phyloP scores from a whole-genome alignment of 2,888 invertebrate genomes.

The Muschampia plurimacula region DNA sequence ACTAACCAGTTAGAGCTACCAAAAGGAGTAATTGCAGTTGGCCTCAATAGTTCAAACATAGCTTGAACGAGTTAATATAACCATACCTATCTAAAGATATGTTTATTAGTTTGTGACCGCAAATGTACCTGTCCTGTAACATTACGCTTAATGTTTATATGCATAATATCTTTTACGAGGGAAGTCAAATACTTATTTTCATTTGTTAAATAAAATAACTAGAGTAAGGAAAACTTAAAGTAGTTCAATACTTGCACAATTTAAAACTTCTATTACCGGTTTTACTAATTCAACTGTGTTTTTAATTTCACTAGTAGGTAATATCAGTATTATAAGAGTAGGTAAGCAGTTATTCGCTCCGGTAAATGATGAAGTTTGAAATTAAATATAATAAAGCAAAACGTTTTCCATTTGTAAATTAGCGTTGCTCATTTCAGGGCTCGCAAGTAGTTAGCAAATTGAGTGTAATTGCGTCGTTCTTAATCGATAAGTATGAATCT shows the following conservation, averaged over 20 bases:
- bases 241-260: constrained; percentile 15
- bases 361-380: constrained; percentile 24
- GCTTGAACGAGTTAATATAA: constrained; percentile 13
- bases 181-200: too few relatives aligned
- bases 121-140: background rate
- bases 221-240: background rate
- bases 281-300: constrained; percentile 23
- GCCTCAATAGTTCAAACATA: constrained; percentile 31
- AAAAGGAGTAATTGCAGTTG: constrained; percentile 12
- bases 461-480: constrained; percentile 22
- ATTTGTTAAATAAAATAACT: too few relatives aligned
- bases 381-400: constrained; percentile 37
- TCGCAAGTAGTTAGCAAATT: constrained; percentile 43
- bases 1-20: constrained; percentile 4
- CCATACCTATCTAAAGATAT: constrained; percentile 13
- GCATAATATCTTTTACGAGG: too few relatives aligned
- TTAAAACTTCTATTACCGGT: background rate
- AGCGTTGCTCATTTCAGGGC: constrained; percentile 42
- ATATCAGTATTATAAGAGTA: background rate
- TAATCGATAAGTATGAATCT: constrained; percentile 26
- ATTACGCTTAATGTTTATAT: too few relatives aligned
- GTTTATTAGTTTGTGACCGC: background rate
- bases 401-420: constrained; percentile 40
- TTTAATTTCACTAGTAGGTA: constrained; percentile 23
- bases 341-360: constrained; percentile 11